Evolutionary conservation across 2,888 invertebrate genomes (phyloP).

Genomic region (Colletes collaris): DNA sequence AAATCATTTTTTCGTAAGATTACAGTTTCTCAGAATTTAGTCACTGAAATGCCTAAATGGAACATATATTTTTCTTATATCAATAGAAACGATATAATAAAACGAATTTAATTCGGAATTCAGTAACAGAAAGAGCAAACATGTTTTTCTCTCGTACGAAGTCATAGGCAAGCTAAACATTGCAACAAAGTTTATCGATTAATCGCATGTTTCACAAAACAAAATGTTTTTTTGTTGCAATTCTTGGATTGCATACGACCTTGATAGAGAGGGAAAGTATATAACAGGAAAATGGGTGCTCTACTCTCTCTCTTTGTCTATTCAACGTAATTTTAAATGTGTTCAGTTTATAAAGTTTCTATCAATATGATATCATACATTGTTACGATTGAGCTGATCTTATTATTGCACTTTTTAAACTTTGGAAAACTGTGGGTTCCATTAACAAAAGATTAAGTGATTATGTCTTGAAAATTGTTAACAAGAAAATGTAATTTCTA

Average conservation of each 20-base stretch:
- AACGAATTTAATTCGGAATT: background rate
- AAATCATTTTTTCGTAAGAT: background rate
- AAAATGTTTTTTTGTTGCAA: background rate
- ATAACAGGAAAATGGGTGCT: no score
- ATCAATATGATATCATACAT: background rate
- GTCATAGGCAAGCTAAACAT: no score
- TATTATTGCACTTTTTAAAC: no score
- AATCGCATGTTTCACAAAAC: background rate
- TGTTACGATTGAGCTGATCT: background rate
- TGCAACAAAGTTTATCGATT: background rate
- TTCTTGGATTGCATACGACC: background rate
- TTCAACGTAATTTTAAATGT: no score
- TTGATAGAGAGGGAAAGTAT: background rate
- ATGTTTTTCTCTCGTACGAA: background rate
- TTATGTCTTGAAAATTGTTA: background rate
- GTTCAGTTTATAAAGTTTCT: no score
- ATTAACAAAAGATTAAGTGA: background rate
- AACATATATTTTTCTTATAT: background rate
- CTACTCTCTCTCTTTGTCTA: no score
- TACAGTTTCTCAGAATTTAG: background rate
- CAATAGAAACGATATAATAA: background rate
- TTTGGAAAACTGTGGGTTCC: background rate
- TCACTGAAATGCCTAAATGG: background rate
- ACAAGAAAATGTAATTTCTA: background rate
- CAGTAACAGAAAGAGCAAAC: background rate